phyloP scores from a whole-genome alignment of 2,797 vertebrate species.

The Hydrocynus forskahlii region DNA sequence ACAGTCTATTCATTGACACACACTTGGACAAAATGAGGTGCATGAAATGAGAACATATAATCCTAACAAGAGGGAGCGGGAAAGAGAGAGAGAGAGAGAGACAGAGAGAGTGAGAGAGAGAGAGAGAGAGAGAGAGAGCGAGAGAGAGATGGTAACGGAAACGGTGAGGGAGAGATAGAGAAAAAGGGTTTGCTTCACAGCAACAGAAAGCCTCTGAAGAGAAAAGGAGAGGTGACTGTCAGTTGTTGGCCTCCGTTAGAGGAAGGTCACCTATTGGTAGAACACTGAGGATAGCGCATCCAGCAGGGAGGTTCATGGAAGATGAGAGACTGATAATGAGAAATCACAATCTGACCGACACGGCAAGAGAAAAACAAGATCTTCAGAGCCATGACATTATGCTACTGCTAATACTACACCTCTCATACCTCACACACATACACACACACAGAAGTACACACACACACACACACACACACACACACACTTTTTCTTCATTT shows the following conservation, averaged over 20 bases:
- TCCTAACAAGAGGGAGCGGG: slow-evolving; percentile 1
- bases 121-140: slow-evolving; percentile 7
- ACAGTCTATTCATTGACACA: not conserved
- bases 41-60: slow-evolving; percentile 28
- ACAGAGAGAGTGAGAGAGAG: slow-evolving; percentile 11
- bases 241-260: slow-evolving; percentile 40
- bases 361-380: slow-evolving; percentile 25
- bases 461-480: not conserved
- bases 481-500: no score
- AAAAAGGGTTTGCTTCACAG: not conserved
- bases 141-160: not conserved
- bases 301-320: slow-evolving; percentile 36
- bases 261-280: slow-evolving; percentile 36
- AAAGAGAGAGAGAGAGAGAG: not conserved
- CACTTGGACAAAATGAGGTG: slow-evolving; percentile 6
- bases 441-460: not conserved
- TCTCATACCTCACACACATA: not conserved
- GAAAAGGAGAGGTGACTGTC: slow-evolving; percentile 12
- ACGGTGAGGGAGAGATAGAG: not conserved
- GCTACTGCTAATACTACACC: not conserved
- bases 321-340: slow-evolving; percentile 41
- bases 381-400: slow-evolving; percentile 1
- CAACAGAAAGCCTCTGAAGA: slow-evolving; percentile 38
- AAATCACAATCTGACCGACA: slow-evolving; percentile 35
- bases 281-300: slow-evolving; percentile 42